These are phyloP conservation scores for Electrophaes corylata DNA, from an alignment of 2,888 invertebrate genomes.

Conservation along the genomic window DNA sequence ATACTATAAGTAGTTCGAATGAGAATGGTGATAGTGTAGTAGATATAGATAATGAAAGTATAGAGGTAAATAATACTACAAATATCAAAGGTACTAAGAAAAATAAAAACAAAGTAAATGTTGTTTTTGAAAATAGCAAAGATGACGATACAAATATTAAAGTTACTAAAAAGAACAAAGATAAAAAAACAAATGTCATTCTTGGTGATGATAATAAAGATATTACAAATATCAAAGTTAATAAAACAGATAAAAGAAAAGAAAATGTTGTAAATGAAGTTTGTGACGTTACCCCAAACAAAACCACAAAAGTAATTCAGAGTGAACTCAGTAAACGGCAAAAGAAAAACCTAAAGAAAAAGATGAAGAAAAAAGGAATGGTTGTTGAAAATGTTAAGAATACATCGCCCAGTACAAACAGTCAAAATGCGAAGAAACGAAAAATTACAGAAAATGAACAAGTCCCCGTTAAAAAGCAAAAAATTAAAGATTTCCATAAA, in stretches of 20 bases:
- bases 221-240: background rate
- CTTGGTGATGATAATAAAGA: background rate
- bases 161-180: background rate
- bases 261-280: constrained; percentile 6
- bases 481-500: constrained; percentile 31
- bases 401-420: constrained; percentile 50
- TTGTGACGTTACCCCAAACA: background rate
- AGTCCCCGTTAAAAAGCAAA: constrained; percentile 34
- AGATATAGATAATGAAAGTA: constrained; percentile 2
- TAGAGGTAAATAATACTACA: constrained; percentile 7
- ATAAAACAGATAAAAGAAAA: background rate
- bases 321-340: constrained; percentile 35
- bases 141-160: background rate
- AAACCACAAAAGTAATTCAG: constrained; percentile 8
- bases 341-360: constrained; percentile 50
- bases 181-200: background rate
- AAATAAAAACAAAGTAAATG: background rate
- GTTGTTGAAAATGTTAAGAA: constrained; percentile 52
- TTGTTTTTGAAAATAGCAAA: background rate
- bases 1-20: background rate
- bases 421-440: constrained; percentile 42
- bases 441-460: constrained; percentile 37
- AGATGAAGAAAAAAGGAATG: constrained; percentile 48
- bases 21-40: constrained; percentile 10
- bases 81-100: background rate